These are phyloP conservation scores for Cliona cf. orientalis DNA, from an alignment of 37 sponge, comb jelly and placozoan genomes.

Conservation along the genomic window DNA sequence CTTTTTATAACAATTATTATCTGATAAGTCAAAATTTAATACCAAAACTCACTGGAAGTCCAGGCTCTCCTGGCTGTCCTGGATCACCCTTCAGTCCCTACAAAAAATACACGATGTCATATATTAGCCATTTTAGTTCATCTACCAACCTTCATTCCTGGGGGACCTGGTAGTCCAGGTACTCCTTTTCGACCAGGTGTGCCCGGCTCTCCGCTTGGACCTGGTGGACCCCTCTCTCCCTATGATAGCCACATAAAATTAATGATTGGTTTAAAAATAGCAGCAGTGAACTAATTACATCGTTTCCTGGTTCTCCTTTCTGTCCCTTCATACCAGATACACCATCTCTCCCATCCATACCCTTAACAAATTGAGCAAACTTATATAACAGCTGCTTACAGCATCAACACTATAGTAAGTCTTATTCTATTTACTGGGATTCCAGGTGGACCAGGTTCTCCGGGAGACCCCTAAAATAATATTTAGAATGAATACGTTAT, in stretches of 20 bases:
- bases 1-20: too few relatives aligned
- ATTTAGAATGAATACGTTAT: not conserved
- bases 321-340: not conserved
- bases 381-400: not conserved
- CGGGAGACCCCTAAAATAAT: not conserved
- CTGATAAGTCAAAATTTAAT: too few relatives aligned
- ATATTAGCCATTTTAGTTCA: not conserved
- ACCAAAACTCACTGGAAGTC: slow-evolving; percentile 14
- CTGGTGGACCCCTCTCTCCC: too few relatives aligned
- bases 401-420: not conserved
- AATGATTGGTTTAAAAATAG: too few relatives aligned
- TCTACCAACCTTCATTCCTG: not conserved
- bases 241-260: too few relatives aligned
- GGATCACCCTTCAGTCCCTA: not conserved
- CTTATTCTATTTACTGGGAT: not conserved
- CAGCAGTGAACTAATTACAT: too few relatives aligned
- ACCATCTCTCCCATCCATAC: not conserved
- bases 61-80: slow-evolving; percentile 31
- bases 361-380: not conserved
- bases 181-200: not conserved
- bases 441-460: not conserved
- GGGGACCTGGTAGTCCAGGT: slow-evolving; percentile 3
- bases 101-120: not conserved
- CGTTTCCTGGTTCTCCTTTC: not conserved
- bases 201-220: not conserved